Conservation (phyloP, 1,140 invertebrate species). For the Neuroterus valhalla region DNA sequence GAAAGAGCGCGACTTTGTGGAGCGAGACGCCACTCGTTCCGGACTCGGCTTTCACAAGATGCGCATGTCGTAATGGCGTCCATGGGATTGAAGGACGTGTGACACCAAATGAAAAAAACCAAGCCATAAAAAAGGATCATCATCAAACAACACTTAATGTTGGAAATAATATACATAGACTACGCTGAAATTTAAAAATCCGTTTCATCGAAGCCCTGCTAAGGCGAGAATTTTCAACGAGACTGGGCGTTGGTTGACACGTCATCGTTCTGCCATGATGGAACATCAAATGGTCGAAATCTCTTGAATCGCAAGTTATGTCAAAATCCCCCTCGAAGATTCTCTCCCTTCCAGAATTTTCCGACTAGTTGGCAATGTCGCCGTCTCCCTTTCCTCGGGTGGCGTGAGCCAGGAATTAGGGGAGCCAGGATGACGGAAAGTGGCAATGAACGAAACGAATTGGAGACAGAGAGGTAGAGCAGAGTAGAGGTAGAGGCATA, state of each 20-base stretch:
- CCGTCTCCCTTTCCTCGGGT: conserved; percentile 41
- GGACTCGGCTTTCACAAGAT: conserved; percentile 56
- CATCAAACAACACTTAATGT: neutral
- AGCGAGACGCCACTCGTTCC: conserved; percentile 47
- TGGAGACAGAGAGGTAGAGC: conserved; percentile 55
- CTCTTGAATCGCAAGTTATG: conserved; percentile 36
- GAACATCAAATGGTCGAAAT: conserved; percentile 42
- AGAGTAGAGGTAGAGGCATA: conserved; percentile 56
- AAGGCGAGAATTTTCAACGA: conserved; percentile 23
- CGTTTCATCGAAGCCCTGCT: neutral
- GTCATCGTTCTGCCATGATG: conserved; percentile 61
- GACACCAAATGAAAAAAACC: neutral
- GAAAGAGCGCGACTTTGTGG: conserved; percentile 58
- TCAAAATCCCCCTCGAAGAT: conserved; percentile 5
- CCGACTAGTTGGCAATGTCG: conserved; percentile 43
- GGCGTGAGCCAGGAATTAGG: conserved; percentile 39
- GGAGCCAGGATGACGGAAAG: conserved; percentile 47
- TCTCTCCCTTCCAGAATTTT: conserved; percentile 39
- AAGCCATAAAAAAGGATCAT: conserved; percentile 37
- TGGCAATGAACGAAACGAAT: conserved; percentile 43
- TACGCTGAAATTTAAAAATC: neutral
- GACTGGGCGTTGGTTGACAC: conserved; percentile 55
- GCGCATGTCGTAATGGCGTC: conserved; percentile 66
- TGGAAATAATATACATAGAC: neutral
- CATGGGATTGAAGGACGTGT: conserved; percentile 54